Evolutionary conservation across 1,140 invertebrate genomes (phyloP).

Genomic region (Calliphora vicina): DNA sequence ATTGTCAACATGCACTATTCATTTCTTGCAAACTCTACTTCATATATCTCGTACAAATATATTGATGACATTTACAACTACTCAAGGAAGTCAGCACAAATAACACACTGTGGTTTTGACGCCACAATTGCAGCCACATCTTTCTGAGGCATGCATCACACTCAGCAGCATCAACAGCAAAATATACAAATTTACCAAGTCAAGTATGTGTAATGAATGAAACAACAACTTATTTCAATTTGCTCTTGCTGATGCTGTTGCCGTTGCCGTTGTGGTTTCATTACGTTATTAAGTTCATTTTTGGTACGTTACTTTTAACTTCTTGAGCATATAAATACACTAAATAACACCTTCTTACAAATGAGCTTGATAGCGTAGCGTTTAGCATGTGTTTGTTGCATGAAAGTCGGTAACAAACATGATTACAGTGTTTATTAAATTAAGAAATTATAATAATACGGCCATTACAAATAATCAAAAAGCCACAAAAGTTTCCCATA

Average conservation of each 20-base stretch:
- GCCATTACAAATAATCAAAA: background rate
- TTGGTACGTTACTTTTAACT: no score
- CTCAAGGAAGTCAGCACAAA: no score
- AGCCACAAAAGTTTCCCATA: background rate
- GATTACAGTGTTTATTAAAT: background rate
- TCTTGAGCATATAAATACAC: background rate
- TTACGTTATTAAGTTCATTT: no score
- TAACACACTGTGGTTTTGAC: no score
- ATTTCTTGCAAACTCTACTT: no score
- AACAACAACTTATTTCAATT: background rate
- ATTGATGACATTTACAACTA: no score
- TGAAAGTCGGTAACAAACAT: background rate
- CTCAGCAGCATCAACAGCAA: no score
- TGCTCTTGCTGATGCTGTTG: background rate
- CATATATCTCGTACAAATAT: no score
- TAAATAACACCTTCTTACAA: background rate
- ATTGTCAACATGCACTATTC: no score
- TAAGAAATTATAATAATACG: slow-evolving; percentile 11
- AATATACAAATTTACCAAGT: background rate
- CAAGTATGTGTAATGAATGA: background rate
- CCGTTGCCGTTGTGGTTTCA: no score
- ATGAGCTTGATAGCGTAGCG: background rate
- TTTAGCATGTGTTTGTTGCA: background rate
- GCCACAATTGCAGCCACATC: no score
- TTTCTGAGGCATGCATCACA: no score